Percentiles rank a stretch among this genome's conserved stretches.
Evolutionary conservation across 2,113 vertebrate species (phyloP).

Genomic region (Oreochromis spilurus): DNA sequence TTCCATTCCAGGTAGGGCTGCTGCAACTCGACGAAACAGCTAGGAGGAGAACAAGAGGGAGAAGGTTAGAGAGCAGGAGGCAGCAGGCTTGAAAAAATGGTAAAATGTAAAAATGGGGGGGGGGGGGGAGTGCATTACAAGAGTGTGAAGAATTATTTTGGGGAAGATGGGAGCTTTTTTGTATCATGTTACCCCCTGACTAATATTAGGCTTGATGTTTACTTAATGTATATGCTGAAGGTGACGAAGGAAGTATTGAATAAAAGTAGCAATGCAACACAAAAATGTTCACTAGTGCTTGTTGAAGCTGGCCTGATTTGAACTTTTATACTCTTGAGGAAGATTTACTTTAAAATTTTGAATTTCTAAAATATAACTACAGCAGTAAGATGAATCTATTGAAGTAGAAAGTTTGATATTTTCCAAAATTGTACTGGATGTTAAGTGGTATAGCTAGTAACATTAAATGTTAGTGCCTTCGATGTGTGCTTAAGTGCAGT

Average conservation of each 20-base stretch:
- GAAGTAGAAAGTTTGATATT: neutral
- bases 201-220: neutral
- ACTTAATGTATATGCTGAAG: neutral
- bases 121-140: neutral
- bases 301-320: neutral
- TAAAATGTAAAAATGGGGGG: neutral
- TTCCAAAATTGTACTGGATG: neutral
- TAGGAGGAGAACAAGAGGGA: neutral
- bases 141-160: neutral
- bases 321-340: neutral
- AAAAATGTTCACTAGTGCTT: neutral
- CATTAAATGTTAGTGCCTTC: neutral
- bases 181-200: neutral
- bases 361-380: neutral
- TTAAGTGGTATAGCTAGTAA: neutral
- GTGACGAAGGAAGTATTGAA: neutral
- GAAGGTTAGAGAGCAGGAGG: neutral
- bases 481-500: neutral
- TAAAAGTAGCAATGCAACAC: neutral
- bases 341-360: neutral
- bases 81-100: neutral
- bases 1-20: constrained; percentile 72
- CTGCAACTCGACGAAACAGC: constrained; percentile 70
- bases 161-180: neutral
- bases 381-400: neutral